Percentiles rank a stretch among this genome's conserved stretches.
Evolutionary conservation across 1,140 invertebrate genomes (phyloP).

Genomic region (Euwallacea similis): DNA sequence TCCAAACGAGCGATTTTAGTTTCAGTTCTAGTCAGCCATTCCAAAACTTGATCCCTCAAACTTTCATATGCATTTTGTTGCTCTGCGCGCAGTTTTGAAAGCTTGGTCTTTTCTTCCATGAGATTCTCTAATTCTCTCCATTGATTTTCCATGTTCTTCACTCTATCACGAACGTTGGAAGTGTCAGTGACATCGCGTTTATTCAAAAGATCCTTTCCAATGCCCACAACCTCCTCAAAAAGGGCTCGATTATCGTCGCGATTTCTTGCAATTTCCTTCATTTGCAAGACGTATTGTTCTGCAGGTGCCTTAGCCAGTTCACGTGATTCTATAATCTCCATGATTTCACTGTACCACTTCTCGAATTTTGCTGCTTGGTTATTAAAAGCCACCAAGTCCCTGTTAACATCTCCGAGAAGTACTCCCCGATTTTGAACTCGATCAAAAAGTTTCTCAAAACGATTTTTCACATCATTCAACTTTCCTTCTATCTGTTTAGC

Average conservation of each 20-base stretch:
- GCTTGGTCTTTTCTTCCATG: constrained; percentile 80
- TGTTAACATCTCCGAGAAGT: constrained; percentile 79
- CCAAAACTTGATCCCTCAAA: constrained; percentile 78
- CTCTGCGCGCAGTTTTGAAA: constrained; percentile 80
- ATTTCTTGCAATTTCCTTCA: constrained; percentile 57
- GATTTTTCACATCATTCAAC: constrained; percentile 77
- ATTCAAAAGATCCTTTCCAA: constrained; percentile 80
- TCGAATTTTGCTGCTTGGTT: constrained; percentile 69
- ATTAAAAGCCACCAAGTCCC: constrained; percentile 72
- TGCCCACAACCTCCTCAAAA: constrained; percentile 77
- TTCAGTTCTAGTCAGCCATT: constrained; percentile 85
- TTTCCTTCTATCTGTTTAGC: constrained; percentile 89
- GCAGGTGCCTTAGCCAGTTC: constrained; percentile 69
- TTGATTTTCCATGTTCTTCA: constrained; percentile 83
- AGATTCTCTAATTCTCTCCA: constrained; percentile 83
- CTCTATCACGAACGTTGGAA: constrained; percentile 78
- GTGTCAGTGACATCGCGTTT: constrained; percentile 91
- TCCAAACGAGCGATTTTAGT: constrained; percentile 69
- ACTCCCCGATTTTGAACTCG: constrained; percentile 76
- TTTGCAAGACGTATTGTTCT: constrained; percentile 68
- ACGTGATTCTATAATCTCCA: constrained; percentile 74
- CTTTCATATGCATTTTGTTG: constrained; percentile 83
- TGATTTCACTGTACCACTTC: constrained; percentile 69
- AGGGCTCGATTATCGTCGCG: constrained; percentile 52
- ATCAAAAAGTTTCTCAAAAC: constrained; percentile 84